Base-by-base conservation (phyloP, 1,140 invertebrate species). In the Anagrus nilaparvatae region DNA sequence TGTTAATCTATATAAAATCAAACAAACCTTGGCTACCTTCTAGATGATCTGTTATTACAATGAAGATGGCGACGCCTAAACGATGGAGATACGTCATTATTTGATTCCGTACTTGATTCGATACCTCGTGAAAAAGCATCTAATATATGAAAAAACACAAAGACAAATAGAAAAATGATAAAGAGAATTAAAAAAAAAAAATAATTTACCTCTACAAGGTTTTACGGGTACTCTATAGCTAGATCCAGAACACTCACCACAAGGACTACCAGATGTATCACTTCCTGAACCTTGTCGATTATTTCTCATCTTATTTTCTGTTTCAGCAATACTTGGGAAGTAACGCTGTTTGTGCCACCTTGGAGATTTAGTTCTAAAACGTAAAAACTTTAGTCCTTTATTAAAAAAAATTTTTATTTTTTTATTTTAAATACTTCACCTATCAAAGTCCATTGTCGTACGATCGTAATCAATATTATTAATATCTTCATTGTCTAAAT, bases 231-330 rank as follows among this genome's bases (percentile, higher is more conserved):
- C 74, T 45, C 79, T 65, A 58, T 83, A 83, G 44, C 76, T 77
- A 14, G 75, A 74, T 40, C 76, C 77, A 42, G 73, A 75, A 51
- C 79, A 82, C 55, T 82, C 78, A 10, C 75, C 78, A 51, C 77
- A 81, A 24, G 79, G 79, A 51, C 79, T 81, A 4, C 78, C 79
- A 48, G 79, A 81, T 0, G 79, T 81, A 44, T 83, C 71, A 41
- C 65, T 66, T 39, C 81, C 34, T 69, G 81, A 69, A 71, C 81
- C 24, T 69, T 79, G 57, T 59, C 75, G 59, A 69, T 69, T 71
- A 59, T 63, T 67, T 55, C 60, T 61, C 52, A 62, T 52, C 31
- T 67, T 72, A 53, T 58, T 72, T 55, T 72, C 70, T 47, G 63
- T 60, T 52, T 62, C 60, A 34, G 63, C 59, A 48, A 66, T 60